Evolutionary conservation across 2,888 invertebrate species (phyloP), one percentile per base, ranked within the genome.

Genomic region (Empis stercorea): DNA sequence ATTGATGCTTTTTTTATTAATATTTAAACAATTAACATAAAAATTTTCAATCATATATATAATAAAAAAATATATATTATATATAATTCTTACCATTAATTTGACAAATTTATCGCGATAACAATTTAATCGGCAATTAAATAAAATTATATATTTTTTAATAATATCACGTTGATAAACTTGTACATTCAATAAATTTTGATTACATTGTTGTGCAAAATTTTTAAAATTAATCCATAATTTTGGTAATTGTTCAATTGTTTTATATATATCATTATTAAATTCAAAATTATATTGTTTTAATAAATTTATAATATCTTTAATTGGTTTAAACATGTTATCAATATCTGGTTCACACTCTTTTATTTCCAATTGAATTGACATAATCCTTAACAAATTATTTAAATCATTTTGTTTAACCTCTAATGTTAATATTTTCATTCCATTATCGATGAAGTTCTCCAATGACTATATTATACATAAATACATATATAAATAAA

Each of bases 171-270:
- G 87, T 67, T 96, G 93, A 52, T 81, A 81, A 17, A 85, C 84
- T 65, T 92, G 87, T 46, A 93, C 72, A 16, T 94, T 91, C 13
- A 84, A 84, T 23, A 95, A 85, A 43, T 80, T 78, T 64, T 92
- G 88, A 66, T 87, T 87, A 52, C 87, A 81, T 50, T 84, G 78
- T 14, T 84, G 78, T 2, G 87, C 84, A 51, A 84, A 72, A 70
- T 87, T 91, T 66, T 92, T 88, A 10, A 91, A 76, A 54, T 81
- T 81, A 46, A 78, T 79, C 95, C 95, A 96, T 60, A 79, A 80
- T 56, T 88, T 84, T 1, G 95, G 95, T 51, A 96, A 72, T 60
- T 87, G 81, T 64, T 87, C 78, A 58, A 84, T 84, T 73, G 84
- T 81, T 46, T 87, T 78, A 58, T 84, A 76, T 13, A 80, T 73